Percentiles rank a stretch among this genome's conserved stretches.
These are phyloP conservation scores for Aphaenogaster rudis DNA, from an alignment of 1,140 invertebrate genomes.

Conservation along the genomic window DNA sequence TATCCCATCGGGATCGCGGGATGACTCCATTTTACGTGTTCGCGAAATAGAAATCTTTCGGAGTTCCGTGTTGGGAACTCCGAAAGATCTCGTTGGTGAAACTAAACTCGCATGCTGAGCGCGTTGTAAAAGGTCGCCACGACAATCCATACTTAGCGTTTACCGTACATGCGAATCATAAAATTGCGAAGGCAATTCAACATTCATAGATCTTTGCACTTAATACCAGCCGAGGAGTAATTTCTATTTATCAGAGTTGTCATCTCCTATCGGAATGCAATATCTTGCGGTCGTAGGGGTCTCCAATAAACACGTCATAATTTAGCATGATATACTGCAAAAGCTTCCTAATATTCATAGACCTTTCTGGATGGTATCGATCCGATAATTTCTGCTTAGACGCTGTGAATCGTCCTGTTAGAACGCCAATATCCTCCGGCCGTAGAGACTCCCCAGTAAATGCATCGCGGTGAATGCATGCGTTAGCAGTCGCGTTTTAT, in stretches of 20 bases:
- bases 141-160: neutral
- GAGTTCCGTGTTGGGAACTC: neutral
- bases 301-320: neutral
- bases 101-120: neutral
- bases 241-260: conserved; percentile 8
- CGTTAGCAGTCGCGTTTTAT: conserved; percentile 18
- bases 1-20: neutral
- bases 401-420: conserved; percentile 15
- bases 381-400: neutral
- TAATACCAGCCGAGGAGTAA: neutral
- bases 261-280: neutral
- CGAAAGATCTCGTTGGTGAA: neutral
- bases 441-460: neutral
- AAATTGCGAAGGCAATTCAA: neutral
- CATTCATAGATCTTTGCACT: neutral
- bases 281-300: neutral
- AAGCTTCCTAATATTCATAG: neutral
- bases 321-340: conserved; percentile 8
- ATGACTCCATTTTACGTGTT: neutral
- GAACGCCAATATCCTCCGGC: conserved; percentile 3
- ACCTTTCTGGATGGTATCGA: neutral
- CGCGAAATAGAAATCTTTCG: neutral
- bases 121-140: neutral
- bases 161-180: neutral
- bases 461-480: neutral